A percentile compares a stretch with the other conserved stretches of the same genome.
Evolutionary conservation across 2,888 invertebrate species (phyloP).

Genomic region (Ypsolopha scabrella): DNA sequence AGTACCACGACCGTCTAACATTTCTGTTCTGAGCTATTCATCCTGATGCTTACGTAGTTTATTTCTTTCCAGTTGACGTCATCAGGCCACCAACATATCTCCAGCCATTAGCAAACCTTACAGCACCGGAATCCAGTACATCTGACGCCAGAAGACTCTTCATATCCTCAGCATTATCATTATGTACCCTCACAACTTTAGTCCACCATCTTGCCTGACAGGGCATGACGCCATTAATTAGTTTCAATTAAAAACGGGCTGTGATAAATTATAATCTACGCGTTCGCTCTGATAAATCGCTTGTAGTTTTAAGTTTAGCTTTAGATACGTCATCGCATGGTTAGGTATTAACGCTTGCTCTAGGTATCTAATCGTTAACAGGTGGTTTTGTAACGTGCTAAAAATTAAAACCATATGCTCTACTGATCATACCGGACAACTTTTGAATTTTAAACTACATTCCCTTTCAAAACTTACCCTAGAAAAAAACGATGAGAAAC

Average conservation of each 20-base stretch:
- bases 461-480: no score
- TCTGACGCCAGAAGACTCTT: slow-evolving; percentile 22
- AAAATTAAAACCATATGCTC: no score
- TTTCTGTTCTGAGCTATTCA: no score
- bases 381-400: no score
- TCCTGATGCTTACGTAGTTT: not conserved
- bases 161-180: slow-evolving; percentile 13
- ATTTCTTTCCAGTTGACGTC: slow-evolving; percentile 48
- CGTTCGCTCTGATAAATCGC: slow-evolving; percentile 16
- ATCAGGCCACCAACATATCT: slow-evolving; percentile 39
- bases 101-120: slow-evolving; percentile 43
- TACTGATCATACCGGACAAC: no score
- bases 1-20: no score
- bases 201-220: slow-evolving; percentile 36
- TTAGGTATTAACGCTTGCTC: not conserved
- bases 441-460: no score
- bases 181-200: slow-evolving; percentile 24
- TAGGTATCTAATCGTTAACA: no score
- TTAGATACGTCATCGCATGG: not conserved
- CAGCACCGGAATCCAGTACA: slow-evolving; percentile 36
- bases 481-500: no score
- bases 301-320: slow-evolving; percentile 2
- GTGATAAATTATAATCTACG: slow-evolving; percentile 41
- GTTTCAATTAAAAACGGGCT: slow-evolving; percentile 44
- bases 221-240: slow-evolving; percentile 17